Percentiles rank a stretch among this genome's conserved stretches.
These are phyloP conservation scores for Cheilosia vernalis DNA, from an alignment of 2,888 invertebrate genomes.

Conservation along the genomic window DNA sequence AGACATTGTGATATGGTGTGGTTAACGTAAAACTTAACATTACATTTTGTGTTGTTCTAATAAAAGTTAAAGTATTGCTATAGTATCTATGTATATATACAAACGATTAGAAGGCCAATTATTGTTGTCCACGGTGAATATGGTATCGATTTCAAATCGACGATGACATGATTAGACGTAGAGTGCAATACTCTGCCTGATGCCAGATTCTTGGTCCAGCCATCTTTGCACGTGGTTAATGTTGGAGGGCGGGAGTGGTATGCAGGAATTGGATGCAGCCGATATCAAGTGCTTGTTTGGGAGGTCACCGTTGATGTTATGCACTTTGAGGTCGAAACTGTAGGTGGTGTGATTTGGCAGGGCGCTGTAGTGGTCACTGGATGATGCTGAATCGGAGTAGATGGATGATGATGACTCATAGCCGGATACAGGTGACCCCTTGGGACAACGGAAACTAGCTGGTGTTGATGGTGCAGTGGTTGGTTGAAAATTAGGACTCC, in stretches of 20 bases:
- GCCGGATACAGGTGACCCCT: constrained; percentile 82
- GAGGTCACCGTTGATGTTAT: constrained; percentile 84
- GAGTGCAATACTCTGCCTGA: constrained; percentile 76
- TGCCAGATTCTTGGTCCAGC: constrained; percentile 84
- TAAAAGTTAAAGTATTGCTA: constrained; percentile 58
- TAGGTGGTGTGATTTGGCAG: constrained; percentile 78
- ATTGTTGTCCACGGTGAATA: constrained; percentile 23
- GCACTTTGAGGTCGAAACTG: constrained; percentile 85
- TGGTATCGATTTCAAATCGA: constrained; percentile 66
- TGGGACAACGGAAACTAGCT: constrained; percentile 83
- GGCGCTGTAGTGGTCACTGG: constrained; percentile 71
- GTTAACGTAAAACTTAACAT: constrained; percentile 44
- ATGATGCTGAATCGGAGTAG: constrained; percentile 81
- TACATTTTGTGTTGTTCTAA: constrained; percentile 22
- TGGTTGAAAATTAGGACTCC: constrained; percentile 80
- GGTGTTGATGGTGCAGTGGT: constrained; percentile 79
- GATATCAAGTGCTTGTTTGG: constrained; percentile 85
- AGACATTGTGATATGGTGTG: constrained; percentile 47
- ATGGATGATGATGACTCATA: constrained; percentile 83
- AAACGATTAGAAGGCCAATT: constrained; percentile 54
- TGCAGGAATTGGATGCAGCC: constrained; percentile 78
- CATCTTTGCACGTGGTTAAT: constrained; percentile 85
- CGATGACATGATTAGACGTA: constrained; percentile 70
- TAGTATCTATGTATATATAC: constrained; percentile 20
- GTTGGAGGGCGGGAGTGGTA: constrained; percentile 77